Evolutionary conservation across 2,797 vertebrate species (phyloP), one percentile per base, ranked within the genome.

Genomic region (Sternarchorhynchus goeldii): DNA sequence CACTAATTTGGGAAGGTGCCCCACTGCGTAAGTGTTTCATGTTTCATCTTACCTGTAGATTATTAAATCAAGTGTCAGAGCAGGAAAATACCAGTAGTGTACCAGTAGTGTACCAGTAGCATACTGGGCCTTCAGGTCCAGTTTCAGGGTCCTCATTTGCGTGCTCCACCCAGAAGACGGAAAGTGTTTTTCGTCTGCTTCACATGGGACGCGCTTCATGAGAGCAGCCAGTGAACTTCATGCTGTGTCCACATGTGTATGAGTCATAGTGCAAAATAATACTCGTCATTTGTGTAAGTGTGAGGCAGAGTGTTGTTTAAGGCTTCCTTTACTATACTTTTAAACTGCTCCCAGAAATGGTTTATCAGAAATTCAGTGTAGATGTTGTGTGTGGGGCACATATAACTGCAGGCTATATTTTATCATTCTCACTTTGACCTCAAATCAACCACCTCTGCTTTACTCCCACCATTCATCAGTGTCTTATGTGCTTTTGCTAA

Each of bases 241-340:
- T 74, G 36, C 79, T 80, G 79, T 67, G 73, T 67, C 62, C 75
- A 73, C 63, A 53, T 70, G 59, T 59, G 17, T 50, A 41, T 81
- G 79, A 79, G 73, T 81, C 82, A 84, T 67, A 32, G 32, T 60
- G 36, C 76, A 73, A 81, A 70, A 74, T 57, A 4, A 84, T 79
- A 68, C 67, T 63, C 76, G 10, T 57, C 57, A 60, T 41, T 62
- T 21, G 16, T 8, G 63, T 29, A 68, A 25, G 66, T 36, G 59
- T 63, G 41, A 68, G 45, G 32, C 34, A 39, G 63, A 45, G 53
- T 73, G 10, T 29, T 68, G 25, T 67, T 60, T 20, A 20, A 5
- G 7, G 7, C 20, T 25, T 16, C 18, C 4, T 57, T 60, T 53
- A 55, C 0, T 32, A 18, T 18, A 25, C 21, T 8, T 21, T 2